Evolutionary conservation across 2,113 vertebrate genomes (phyloP), one percentile per base, ranked within the genome.

Genomic region (Engystomops pustulosus): DNA sequence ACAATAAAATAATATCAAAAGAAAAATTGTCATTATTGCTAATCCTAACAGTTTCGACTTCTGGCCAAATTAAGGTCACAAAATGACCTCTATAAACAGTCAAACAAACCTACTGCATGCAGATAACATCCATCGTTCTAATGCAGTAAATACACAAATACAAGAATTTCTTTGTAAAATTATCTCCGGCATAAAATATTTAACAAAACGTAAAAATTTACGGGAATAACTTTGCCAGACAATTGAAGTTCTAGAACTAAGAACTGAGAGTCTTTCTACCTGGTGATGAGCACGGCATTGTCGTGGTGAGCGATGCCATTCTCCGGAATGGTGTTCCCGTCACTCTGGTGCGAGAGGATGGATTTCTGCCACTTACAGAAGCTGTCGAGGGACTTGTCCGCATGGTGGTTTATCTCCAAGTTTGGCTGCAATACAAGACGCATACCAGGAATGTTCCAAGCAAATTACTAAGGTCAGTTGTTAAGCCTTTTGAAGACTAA

Each of bases 361-460:
- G 97, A 98, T 93, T 97, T 99, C 94, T 99, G 98, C 98, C 98
- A 99, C 89, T 99, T 99, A 93, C 98, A 99, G 94, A 99, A 99
- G 94, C 97, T 99, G 94, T 99, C 96, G 92, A 99, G 95, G 90
- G 98, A 99, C 94, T 99, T 99, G 95, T 99, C 97, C 87, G 98
- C 97, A 87, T 99, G 98, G 90, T 99, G 98, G 93, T 98, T 99
- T 90, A 99, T 98, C 95, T 99, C 97, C 94, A 99, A 94, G 93
- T 99, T 98, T 87, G 97, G 96, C 98, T 99, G 93, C 89, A 95
- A 94, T 93, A 94, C 88, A 95, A 92, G 92, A 91, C 92, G 89
- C 93, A 93, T 89, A 95, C 90, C 91, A 93, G 92, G 91, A 93
- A 92, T 93, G 92, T 93, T 93, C 91, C 92, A 95, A 94, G 93